Evolutionary conservation across 2,797 vertebrate genomes (phyloP).

Genomic region (Melanotaenia maccullochi): DNA sequence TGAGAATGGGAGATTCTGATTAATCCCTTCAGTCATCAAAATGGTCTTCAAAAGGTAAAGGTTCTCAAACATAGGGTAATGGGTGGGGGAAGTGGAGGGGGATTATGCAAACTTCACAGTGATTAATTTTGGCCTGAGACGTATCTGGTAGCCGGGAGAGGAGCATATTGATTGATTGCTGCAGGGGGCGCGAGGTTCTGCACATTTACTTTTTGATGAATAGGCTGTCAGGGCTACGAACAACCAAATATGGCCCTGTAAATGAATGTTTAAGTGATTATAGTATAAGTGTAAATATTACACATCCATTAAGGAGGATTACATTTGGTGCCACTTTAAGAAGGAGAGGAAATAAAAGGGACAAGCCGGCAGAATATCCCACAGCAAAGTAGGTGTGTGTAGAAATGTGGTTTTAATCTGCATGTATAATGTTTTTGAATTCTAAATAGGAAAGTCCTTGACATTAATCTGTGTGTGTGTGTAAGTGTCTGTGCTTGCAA

Average conservation of each 20-base stretch:
- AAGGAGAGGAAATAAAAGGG: slow-evolving; percentile 53
- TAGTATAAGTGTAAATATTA: slow-evolving; percentile 86
- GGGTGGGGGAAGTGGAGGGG: slow-evolving; percentile 47
- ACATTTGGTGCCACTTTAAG: slow-evolving; percentile 74
- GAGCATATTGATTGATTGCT: slow-evolving; percentile 86
- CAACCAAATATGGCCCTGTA: slow-evolving; percentile 81
- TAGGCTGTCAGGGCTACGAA: slow-evolving; percentile 84
- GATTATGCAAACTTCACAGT: slow-evolving; percentile 84
- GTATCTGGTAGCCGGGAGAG: slow-evolving; percentile 75
- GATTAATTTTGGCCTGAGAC: slow-evolving; percentile 82
- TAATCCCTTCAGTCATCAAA: slow-evolving; percentile 74
- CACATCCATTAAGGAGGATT: slow-evolving; percentile 85
- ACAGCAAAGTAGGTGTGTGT: slow-evolving; percentile 56
- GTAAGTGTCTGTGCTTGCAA: slow-evolving; percentile 26
- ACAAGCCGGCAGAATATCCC: slow-evolving; percentile 57
- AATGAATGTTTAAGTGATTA: slow-evolving; percentile 85
- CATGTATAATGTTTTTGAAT: slow-evolving; percentile 75
- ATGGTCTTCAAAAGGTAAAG: slow-evolving; percentile 78
- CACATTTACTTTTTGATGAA: slow-evolving; percentile 86
- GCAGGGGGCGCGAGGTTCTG: slow-evolving; percentile 78
- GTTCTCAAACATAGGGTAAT: slow-evolving; percentile 72
- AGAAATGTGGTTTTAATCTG: slow-evolving; percentile 71
- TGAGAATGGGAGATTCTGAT: slow-evolving; percentile 68
- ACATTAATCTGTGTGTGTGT: slow-evolving; percentile 80
- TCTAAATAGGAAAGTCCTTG: slow-evolving; percentile 78